A percentile compares a stretch with the other conserved stretches of the same genome.
phyloP scores from a whole-genome alignment of 2,797 vertebrate genomes.

The Dendrocincla tyrannina region DNA sequence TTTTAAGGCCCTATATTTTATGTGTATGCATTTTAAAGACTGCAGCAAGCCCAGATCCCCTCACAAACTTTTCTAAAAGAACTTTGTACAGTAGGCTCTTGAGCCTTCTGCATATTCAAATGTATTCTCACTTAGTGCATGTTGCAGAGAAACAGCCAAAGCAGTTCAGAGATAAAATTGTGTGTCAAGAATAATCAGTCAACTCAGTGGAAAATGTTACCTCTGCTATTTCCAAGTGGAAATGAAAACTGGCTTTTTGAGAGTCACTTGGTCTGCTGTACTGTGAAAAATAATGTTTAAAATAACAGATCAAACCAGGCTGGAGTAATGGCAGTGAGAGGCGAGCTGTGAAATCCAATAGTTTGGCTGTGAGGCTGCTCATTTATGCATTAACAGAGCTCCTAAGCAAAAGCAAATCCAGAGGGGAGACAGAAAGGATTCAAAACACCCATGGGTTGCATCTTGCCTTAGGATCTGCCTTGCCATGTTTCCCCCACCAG shows the following conservation, averaged over 20 bases:
- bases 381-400: conserved; percentile 54
- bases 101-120: conserved; percentile 18
- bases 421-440: conserved; percentile 11
- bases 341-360: conserved; percentile 62
- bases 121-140: conserved; percentile 43
- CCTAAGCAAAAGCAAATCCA: conserved; percentile 62
- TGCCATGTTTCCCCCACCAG: not conserved
- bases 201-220: conserved; percentile 78
- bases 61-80: not conserved
- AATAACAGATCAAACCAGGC: conserved; percentile 68
- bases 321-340: conserved; percentile 63
- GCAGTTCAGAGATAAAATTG: conserved; percentile 71
- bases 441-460: not conserved
- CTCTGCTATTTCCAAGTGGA: conserved; percentile 76
- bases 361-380: conserved; percentile 57
- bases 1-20: not conserved
- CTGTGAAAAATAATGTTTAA: conserved; percentile 74
- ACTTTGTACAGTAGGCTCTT: not conserved
- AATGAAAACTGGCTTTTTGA: conserved; percentile 75
- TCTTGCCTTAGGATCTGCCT: not conserved
- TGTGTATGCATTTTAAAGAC: not conserved
- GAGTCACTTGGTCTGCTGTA: conserved; percentile 75
- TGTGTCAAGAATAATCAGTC: conserved; percentile 69
- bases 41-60: not conserved
- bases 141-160: conserved; percentile 51